phyloP scores from a whole-genome alignment of 2,797 vertebrate genomes.

The Melanotaenia maccullochi region DNA sequence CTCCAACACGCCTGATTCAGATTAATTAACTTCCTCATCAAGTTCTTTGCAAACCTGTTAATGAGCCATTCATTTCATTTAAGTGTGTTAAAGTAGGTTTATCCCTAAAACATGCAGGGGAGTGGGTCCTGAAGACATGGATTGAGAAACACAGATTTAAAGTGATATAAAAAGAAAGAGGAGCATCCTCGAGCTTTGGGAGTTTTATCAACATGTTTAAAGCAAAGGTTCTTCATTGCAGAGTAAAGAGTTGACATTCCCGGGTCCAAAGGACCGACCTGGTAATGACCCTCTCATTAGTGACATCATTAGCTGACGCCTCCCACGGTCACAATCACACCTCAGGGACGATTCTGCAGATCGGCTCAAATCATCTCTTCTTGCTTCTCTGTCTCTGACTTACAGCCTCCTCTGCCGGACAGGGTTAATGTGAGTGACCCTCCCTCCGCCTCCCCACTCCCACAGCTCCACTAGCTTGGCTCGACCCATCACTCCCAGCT shows the following conservation, averaged over 20 bases:
- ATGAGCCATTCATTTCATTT: too few relatives aligned
- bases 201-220: background rate
- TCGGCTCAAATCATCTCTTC: constrained; percentile 42
- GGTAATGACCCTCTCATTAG: constrained; percentile 70
- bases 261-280: constrained; percentile 46
- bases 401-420: constrained; percentile 5
- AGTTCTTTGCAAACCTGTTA: too few relatives aligned
- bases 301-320: constrained; percentile 59
- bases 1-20: too few relatives aligned
- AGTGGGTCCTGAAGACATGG: too few relatives aligned
- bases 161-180: background rate
- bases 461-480: constrained; percentile 20
- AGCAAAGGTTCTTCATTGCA: constrained; percentile 5
- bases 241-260: constrained; percentile 22
- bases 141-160: too few relatives aligned
- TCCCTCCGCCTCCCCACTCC: background rate
- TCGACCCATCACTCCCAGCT: constrained; percentile 55
- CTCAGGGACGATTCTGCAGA: constrained; percentile 43
- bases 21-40: too few relatives aligned
- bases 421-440: constrained; percentile 56
- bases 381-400: constrained; percentile 22
- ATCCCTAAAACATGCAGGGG: too few relatives aligned
- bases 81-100: too few relatives aligned
- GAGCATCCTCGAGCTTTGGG: background rate
- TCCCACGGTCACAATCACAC: constrained; percentile 52